These are phyloP conservation scores for Andricus quercusramuli DNA, from an alignment of 2,888 invertebrate genomes.

Conservation along the genomic window DNA sequence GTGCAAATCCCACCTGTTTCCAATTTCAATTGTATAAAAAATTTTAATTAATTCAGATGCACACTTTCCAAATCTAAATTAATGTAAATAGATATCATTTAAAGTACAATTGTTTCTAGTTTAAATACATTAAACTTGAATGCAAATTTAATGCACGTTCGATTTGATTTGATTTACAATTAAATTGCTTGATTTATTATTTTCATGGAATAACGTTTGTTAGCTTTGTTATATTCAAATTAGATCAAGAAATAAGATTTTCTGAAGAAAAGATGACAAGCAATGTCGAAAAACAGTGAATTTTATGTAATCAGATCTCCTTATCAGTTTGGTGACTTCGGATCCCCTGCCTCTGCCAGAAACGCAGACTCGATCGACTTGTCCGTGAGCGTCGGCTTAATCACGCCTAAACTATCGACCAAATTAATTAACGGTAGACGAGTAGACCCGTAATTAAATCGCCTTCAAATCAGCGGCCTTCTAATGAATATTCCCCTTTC, in stretches of 20 bases:
- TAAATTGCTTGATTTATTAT: not conserved
- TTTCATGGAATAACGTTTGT: not conserved
- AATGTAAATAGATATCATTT: not conserved
- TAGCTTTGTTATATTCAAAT: not conserved
- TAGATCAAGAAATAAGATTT: not conserved
- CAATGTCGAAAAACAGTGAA: not conserved
- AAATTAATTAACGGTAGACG: conserved; percentile 73
- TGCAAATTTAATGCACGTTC: no score
- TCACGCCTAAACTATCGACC: conserved; percentile 69
- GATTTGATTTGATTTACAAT: not conserved
- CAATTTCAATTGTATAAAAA: no score
- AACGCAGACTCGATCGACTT: conserved; percentile 37
- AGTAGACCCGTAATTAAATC: conserved; percentile 70
- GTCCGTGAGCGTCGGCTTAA: conserved; percentile 61
- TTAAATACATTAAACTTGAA: not conserved
- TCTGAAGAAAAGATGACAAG: not conserved
- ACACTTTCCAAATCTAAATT: not conserved
- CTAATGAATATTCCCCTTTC: conserved; percentile 71
- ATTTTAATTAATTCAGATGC: not conserved
- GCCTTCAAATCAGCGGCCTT: conserved; percentile 68
- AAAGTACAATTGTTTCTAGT: not conserved
- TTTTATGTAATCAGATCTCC: conserved; percentile 49
- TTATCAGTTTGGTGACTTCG: conserved; percentile 27
- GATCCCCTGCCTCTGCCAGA: conserved; percentile 32
- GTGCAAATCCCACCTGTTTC: no score